Evolutionary conservation across 2,113 vertebrate species (phyloP), one percentile per base, ranked within the genome.

Genomic region (Arothron firmamentum): DNA sequence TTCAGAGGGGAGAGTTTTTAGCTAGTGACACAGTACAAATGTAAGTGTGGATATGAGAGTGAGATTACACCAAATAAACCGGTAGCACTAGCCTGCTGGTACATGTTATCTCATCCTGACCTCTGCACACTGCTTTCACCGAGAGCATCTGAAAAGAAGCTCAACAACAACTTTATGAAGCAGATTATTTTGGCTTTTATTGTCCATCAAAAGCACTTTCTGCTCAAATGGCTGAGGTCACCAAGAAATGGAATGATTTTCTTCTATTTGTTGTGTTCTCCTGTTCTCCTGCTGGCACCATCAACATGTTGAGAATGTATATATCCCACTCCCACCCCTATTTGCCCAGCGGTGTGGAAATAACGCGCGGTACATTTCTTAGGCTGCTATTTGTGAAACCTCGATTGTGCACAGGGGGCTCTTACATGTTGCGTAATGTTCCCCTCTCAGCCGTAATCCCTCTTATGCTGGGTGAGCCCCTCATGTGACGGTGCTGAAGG

Each of bases 391-490:
- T 82, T 83, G 66, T 75, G 70, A 84, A 82, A 76, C 70, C 63
- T 70, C 9, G 5, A 58, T 69, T 59, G 62, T 70, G 67, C 53
- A 66, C 64, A 48, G 31, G 79, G 79, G 65, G 54, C 23, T 82
- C 75, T 81, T 67, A 66, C 57, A 55, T 5, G 69, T 89, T 83
- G 78, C 43, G 67, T 63, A 86, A 89, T 65, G 56, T 70, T 79
- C 79, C 78, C 72, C 70, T 64, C 72, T 77, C 72, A 46, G 47
- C 52, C 50, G 45, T 83, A 87, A 89, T 86, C 85, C 82, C 60
- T 67, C 70, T 86, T 80, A 84, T 52, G 64, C 80, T 61, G 59
- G 84, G 62, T 70, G 68, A 81, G 68, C 59, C 74, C 67, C 81
- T 75, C 77, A 83, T 83, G 81, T 88, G 86, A 88, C 10, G 13